Conservation (phyloP, 1,140 invertebrate genomes). For the Hyphantria cunea region DNA sequence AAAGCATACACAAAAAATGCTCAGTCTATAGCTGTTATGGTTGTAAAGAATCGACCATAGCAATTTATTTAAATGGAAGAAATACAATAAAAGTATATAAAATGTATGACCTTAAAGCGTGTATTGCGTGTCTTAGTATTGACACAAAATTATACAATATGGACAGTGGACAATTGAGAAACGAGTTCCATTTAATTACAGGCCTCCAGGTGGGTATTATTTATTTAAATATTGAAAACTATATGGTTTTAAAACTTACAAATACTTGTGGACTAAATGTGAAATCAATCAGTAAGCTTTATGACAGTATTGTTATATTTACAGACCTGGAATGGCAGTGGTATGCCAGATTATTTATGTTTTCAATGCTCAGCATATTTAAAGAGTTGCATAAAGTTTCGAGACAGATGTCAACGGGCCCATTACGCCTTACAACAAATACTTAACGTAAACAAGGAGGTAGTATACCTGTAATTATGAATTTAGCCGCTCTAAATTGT, state of each 20-base stretch:
- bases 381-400: constrained; percentile 55
- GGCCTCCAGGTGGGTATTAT: constrained; percentile 58
- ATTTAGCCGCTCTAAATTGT: too few species aligned
- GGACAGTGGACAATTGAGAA: constrained; percentile 48
- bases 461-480: constrained; percentile 18
- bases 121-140: constrained; percentile 61
- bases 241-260: constrained; percentile 19
- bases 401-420: constrained; percentile 64
- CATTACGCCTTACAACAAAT: constrained; percentile 60
- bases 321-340: constrained; percentile 50
- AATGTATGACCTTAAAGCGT: constrained; percentile 66
- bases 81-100: constrained; percentile 2
- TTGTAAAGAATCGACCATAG: too few species aligned
- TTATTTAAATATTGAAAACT: constrained; percentile 21
- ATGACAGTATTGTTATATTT: constrained; percentile 29
- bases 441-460: constrained; percentile 54
- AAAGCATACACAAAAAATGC: not conserved
- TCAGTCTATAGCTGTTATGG: not conserved
- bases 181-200: constrained; percentile 58
- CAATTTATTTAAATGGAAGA: too few species aligned
- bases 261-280: not conserved
- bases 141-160: constrained; percentile 56
- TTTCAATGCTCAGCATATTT: constrained; percentile 55
- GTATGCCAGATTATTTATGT: constrained; percentile 64
- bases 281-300: too few species aligned